Evolutionary conservation across 2,113 vertebrate genomes (phyloP).

Genomic region (Pomatorhinus ruficollis): DNA sequence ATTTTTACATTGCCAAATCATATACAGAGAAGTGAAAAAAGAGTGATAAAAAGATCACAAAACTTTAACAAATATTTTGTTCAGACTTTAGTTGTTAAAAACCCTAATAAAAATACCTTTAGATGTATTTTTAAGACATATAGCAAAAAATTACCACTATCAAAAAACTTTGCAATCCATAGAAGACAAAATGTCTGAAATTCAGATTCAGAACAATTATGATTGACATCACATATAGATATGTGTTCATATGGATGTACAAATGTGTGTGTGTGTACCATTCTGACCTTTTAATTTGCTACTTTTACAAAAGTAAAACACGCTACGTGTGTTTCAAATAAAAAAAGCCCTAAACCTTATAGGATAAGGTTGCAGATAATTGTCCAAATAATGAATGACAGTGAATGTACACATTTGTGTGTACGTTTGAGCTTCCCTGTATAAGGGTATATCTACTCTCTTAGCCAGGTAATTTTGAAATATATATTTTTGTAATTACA

Average conservation of each 20-base stretch:
- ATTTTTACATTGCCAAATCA: slow-evolving; percentile 8
- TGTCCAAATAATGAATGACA: neutral
- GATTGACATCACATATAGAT: neutral
- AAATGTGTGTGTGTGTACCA: fast-evolving
- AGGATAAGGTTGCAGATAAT: neutral
- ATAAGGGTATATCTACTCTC: neutral
- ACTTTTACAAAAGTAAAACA: neutral
- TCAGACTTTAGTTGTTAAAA: neutral
- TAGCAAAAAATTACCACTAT: neutral
- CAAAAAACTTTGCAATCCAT: neutral
- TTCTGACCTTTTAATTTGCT: neutral
- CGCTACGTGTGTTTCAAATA: neutral
- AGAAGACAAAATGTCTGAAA: neutral
- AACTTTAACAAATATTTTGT: neutral
- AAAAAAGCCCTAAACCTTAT: neutral
- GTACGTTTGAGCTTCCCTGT: neutral
- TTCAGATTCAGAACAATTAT: neutral
- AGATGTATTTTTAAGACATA: neutral
- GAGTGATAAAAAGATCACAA: neutral
- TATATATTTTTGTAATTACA: neutral
- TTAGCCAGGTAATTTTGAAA: neutral
- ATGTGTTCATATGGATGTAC: neutral
- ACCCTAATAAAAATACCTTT: neutral
- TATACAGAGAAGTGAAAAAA: neutral
- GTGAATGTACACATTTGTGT: neutral